Percentiles rank a stretch among this genome's conserved stretches.
Conservation (phyloP, 2,797 vertebrate species). For the Neosilurus mollespiculum region DNA sequence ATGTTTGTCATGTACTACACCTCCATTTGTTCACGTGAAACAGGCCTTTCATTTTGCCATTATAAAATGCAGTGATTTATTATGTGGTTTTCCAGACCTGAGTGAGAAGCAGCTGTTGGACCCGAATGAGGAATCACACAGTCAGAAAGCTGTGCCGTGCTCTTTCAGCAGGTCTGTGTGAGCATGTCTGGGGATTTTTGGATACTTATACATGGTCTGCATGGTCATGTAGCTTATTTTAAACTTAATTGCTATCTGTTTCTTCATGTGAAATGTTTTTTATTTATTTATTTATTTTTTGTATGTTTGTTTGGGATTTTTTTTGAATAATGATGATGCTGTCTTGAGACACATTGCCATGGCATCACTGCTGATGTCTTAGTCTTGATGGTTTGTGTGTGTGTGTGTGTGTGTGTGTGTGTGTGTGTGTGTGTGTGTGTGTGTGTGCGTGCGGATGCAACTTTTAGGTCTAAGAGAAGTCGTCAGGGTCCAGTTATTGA, state of each 20-base stretch:
- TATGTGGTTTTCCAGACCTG: conserved; percentile 56
- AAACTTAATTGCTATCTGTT: background rate
- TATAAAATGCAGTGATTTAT: background rate
- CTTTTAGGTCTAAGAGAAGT: conserved; percentile 75
- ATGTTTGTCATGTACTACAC: background rate
- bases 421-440: background rate
- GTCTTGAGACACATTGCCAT: background rate
- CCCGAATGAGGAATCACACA: conserved; percentile 63
- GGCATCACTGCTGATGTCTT: background rate
- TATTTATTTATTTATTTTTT: too few relatives aligned
- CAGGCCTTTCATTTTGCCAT: background rate
- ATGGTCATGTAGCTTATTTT: background rate
- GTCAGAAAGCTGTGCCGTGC: conserved; percentile 58
- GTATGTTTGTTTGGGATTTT: too few relatives aligned
- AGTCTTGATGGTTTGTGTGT: background rate
- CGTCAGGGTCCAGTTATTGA: conserved; percentile 79
- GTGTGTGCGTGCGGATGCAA: background rate
- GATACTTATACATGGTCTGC: background rate
- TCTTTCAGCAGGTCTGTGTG: conserved; percentile 54
- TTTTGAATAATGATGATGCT: background rate
- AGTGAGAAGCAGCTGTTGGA: conserved; percentile 68
- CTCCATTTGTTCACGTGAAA: background rate
- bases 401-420: background rate
- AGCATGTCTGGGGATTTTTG: background rate
- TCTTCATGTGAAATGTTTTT: too few relatives aligned